A percentile compares a stretch with the other conserved stretches of the same genome.
Evolutionary conservation across 2,888 invertebrate genomes (phyloP).

Genomic region (Lampropteryx suffumata): DNA sequence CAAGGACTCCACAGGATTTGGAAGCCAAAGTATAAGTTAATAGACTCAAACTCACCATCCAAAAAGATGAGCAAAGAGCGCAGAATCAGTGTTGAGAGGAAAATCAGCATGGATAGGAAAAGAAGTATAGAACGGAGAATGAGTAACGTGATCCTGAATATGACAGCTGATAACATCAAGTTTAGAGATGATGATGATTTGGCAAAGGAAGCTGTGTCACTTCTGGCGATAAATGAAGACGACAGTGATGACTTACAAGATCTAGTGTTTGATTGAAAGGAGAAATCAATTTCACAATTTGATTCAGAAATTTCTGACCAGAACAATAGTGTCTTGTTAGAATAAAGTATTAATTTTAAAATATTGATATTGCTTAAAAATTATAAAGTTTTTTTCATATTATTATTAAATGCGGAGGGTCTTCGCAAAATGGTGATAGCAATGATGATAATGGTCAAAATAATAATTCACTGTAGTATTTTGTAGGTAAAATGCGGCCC

Average conservation of each 20-base stretch:
- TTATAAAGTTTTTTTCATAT: too few species aligned
- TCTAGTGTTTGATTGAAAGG: slow-evolving; percentile 41
- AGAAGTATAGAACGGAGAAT: slow-evolving; percentile 43
- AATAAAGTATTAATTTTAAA: too few species aligned
- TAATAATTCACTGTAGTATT: too few species aligned
- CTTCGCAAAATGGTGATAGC: too few species aligned
- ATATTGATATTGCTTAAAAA: too few species aligned
- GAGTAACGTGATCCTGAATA: slow-evolving; percentile 51
- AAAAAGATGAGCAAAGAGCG: slow-evolving; percentile 39
- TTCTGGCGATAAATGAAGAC: slow-evolving; percentile 62
- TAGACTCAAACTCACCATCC: slow-evolving; percentile 37
- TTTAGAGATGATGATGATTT: slow-evolving; percentile 55
- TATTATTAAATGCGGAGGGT: too few species aligned
- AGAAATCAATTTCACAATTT: too few species aligned
- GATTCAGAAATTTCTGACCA: too few species aligned
- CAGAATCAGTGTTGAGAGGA: slow-evolving; percentile 32
- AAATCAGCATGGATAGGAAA: slow-evolving; percentile 31
- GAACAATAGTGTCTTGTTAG: too few species aligned
- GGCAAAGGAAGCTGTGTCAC: slow-evolving; percentile 62
- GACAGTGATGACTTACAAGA: slow-evolving; percentile 53
- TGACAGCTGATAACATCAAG: slow-evolving; percentile 50
- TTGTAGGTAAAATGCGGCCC: too few species aligned
- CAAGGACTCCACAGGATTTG: slow-evolving; percentile 60
- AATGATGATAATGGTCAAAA: too few species aligned
- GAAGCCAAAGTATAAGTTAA: slow-evolving; percentile 55